Percentiles rank a stretch among this genome's conserved stretches.
Evolutionary conservation across 2,797 vertebrate genomes (phyloP).

Genomic region (Sciaenops ocellatus): DNA sequence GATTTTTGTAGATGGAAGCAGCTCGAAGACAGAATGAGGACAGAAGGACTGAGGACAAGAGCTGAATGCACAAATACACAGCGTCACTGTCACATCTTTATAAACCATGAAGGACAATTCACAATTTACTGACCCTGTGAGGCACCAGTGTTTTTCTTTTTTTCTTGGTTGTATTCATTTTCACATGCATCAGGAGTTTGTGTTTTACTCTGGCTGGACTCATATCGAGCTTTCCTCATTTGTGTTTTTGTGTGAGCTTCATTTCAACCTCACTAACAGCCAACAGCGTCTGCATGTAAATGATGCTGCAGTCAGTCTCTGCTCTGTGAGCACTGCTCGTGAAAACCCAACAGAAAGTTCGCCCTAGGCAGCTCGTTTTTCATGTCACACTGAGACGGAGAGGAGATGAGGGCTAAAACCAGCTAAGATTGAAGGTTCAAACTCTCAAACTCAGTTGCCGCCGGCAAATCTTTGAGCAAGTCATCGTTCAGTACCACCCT

Average conservation of each 20-base stretch:
- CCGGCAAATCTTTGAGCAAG: constrained; percentile 2
- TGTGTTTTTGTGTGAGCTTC: background rate
- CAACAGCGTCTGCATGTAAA: constrained; percentile 1
- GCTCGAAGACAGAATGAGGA: background rate
- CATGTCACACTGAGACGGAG: background rate
- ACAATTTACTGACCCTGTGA: background rate
- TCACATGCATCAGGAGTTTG: background rate
- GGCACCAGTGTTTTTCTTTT: no score
- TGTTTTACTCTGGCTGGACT: background rate
- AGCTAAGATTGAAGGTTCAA: constrained; percentile 11
- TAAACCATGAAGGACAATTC: background rate
- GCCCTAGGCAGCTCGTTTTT: constrained; percentile 18
- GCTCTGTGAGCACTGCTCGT: background rate
- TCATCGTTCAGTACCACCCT: background rate
- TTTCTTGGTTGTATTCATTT: background rate
- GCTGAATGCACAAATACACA: constrained; percentile 4
- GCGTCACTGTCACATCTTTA: background rate
- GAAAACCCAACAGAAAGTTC: constrained; percentile 23
- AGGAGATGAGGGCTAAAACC: background rate
- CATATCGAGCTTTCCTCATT: background rate
- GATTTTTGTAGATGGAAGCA: background rate
- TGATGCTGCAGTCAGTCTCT: constrained; percentile 12
- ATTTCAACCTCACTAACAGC: background rate
- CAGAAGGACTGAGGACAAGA: background rate
- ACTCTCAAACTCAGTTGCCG: background rate